phyloP scores from a whole-genome alignment of 2,113 vertebrate species.

The Caracal caracal region DNA sequence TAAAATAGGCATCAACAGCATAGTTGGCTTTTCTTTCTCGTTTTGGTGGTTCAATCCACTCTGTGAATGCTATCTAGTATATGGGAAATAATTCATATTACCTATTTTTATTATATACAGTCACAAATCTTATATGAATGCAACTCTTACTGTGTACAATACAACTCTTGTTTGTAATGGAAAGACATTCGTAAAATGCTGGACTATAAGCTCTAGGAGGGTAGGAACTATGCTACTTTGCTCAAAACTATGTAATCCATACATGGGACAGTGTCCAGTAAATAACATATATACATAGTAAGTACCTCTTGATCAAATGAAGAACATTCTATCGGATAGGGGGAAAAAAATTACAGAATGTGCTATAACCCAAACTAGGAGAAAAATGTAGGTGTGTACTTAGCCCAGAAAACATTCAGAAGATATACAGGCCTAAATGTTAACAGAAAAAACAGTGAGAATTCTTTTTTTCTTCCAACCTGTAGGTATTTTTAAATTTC shows the following conservation, averaged over 20 bases:
- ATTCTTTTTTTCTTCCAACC: not conserved
- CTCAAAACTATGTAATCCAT: not conserved
- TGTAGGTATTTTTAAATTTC: not conserved
- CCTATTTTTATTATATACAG: not conserved
- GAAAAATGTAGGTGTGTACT: not conserved
- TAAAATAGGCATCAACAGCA: constrained; percentile 98
- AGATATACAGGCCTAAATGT: not conserved
- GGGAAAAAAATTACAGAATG: not conserved
- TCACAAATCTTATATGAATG: not conserved
- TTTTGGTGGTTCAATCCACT: constrained; percentile 99
- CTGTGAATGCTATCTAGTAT: constrained; percentile 93
- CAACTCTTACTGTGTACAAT: not conserved
- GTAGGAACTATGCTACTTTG: not conserved
- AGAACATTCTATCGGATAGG: not conserved
- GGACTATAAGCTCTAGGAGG: not conserved
- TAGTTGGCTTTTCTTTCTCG: constrained; percentile 99
- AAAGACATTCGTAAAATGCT: not conserved
- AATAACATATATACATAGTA: not conserved
- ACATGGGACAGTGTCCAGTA: not conserved
- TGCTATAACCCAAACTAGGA: not conserved
- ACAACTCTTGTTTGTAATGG: not conserved
- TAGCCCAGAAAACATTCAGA: constrained; percentile 20
- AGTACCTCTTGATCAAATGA: not conserved
- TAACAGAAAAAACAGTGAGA: not conserved
- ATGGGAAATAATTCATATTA: not conserved